phyloP scores from a whole-genome alignment of 2,113 vertebrate species.

The Apeltes quadracus region DNA sequence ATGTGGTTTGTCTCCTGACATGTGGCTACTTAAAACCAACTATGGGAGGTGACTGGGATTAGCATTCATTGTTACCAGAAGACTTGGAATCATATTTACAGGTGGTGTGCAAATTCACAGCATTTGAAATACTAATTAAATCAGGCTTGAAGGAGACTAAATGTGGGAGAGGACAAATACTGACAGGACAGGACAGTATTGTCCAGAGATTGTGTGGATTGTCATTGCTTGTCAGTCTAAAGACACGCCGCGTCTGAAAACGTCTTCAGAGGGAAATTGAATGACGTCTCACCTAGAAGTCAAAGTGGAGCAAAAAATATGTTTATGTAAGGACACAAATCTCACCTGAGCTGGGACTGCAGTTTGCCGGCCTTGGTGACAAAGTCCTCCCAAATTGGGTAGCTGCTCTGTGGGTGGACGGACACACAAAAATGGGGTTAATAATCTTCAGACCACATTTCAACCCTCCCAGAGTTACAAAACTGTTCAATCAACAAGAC shows the following conservation, averaged over 20 bases:
- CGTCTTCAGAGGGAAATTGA: not conserved
- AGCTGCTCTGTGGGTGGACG: conserved; percentile 79
- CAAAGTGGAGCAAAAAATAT: not conserved
- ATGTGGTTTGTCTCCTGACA: conserved; percentile 64
- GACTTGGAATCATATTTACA: conserved; percentile 43
- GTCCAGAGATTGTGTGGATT: conserved; percentile 32
- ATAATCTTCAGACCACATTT: conserved; percentile 45
- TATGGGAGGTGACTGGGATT: conserved; percentile 47
- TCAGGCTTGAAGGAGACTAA: conserved; percentile 28
- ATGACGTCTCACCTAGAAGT: conserved; percentile 5
- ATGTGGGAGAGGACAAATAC: conserved; percentile 4
- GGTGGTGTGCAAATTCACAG: conserved; percentile 49
- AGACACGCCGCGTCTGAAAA: conserved; percentile 20
- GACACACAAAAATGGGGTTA: conserved; percentile 41
- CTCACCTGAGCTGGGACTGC: conserved; percentile 85
- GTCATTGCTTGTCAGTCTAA: conserved; percentile 26
- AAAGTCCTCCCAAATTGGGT: conserved; percentile 87
- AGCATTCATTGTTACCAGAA: conserved; percentile 48
- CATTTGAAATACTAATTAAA: conserved; percentile 46
- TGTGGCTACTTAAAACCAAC: conserved; percentile 72
- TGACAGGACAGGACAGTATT: conserved; percentile 31
- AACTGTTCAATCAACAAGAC: conserved; percentile 31
- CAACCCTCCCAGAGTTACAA: conserved; percentile 38
- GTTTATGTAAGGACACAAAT: not conserved
- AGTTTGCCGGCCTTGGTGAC: conserved; percentile 85